Conservation (phyloP, 2,797 vertebrate species). For the Sebastes melanostomus region DNA sequence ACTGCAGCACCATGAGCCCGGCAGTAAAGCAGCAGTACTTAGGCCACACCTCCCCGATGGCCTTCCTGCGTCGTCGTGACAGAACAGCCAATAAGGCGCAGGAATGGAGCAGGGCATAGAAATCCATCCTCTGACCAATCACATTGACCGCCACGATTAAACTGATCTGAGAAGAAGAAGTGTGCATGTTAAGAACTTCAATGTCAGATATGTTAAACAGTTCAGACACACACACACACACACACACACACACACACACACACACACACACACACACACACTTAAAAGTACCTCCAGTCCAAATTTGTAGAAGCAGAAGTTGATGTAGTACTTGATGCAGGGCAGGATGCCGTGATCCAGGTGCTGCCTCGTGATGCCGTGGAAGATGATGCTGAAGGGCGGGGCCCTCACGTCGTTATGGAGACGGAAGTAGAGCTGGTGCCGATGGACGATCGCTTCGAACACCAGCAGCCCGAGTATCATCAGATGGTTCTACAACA, state of each 20-base stretch:
- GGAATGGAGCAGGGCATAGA: conserved; percentile 79
- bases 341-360: conserved; percentile 73
- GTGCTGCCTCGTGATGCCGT: conserved; percentile 71
- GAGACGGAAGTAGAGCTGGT: conserved; percentile 76
- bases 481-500: conserved; percentile 77
- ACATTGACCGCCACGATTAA: conserved; percentile 82
- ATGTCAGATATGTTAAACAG: not conserved
- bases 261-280: not conserved
- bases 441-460: conserved; percentile 72
- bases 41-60: conserved; percentile 85
- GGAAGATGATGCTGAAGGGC: conserved; percentile 67
- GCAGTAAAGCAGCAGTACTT: conserved; percentile 85
- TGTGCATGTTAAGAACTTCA: not conserved
- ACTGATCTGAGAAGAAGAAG: conserved; percentile 67
- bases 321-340: conserved; percentile 81
- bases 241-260: not conserved
- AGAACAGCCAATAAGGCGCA: conserved; percentile 79
- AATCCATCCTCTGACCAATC: conserved; percentile 83
- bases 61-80: conserved; percentile 79
- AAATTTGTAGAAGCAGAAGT: conserved; percentile 84
- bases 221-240: not conserved
- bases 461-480: conserved; percentile 78
- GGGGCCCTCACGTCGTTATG: conserved; percentile 72
- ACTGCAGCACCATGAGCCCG: conserved; percentile 80
- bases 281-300: conserved; percentile 79